These are phyloP conservation scores for Psococerastis gibbosa DNA, from an alignment of 2,888 invertebrate species.

Conservation along the genomic window DNA sequence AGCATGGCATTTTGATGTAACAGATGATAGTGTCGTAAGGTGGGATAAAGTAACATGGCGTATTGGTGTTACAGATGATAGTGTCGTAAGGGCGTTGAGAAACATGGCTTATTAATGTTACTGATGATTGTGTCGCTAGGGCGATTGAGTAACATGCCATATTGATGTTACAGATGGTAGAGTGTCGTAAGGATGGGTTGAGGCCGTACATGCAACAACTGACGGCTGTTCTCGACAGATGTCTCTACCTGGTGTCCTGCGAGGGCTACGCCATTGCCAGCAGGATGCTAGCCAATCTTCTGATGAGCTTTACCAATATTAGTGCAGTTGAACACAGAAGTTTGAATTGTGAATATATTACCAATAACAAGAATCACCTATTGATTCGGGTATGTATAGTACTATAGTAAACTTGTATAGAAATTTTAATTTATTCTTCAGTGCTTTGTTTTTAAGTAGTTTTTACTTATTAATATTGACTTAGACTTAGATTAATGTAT, in stretches of 20 bases:
- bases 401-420: slow-evolving; percentile 70
- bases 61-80: no score
- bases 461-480: no score
- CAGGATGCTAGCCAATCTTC: slow-evolving; percentile 37
- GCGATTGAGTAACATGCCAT: slow-evolving; percentile 11
- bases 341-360: slow-evolving; percentile 36
- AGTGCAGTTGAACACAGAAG: slow-evolving; percentile 43
- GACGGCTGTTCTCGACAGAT: slow-evolving; percentile 44
- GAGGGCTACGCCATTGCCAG: slow-evolving; percentile 44
- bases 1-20: no score
- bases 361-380: slow-evolving; percentile 45
- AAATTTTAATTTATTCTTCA: no score
- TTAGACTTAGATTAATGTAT: no score
- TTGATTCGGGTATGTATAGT: slow-evolving; percentile 40
- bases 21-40: no score
- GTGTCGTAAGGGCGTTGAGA: no score
- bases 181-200: slow-evolving; percentile 42
- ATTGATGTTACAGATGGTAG: slow-evolving; percentile 31
- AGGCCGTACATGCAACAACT: slow-evolving; percentile 45
- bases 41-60: no score
- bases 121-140: slow-evolving; percentile 8
- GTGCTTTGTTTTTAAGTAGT: no score
- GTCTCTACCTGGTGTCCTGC: slow-evolving; percentile 45
- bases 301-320: slow-evolving; percentile 38
- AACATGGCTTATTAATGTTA: no score